Evolutionary conservation across 2,797 vertebrate genomes (phyloP).

Genomic region (Avahi laniger): DNA sequence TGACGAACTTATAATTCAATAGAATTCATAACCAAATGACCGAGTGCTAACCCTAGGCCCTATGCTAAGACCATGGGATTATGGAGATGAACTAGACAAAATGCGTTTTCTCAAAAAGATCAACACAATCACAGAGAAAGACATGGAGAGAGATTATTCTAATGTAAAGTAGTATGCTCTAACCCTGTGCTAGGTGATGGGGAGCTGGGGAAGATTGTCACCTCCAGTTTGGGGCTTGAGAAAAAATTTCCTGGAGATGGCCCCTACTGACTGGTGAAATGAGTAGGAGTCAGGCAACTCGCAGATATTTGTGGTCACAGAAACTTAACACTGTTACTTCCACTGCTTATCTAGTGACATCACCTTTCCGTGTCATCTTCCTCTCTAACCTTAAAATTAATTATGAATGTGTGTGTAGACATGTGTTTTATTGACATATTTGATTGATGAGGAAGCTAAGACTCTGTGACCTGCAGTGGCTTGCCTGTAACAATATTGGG

Average conservation of each 20-base stretch:
- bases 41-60: background rate
- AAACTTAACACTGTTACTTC: background rate
- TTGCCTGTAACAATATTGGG: background rate
- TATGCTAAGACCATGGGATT: background rate
- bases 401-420: background rate
- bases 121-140: conserved; percentile 12
- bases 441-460: conserved; percentile 30
- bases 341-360: background rate
- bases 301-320: background rate
- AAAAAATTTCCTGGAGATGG: background rate
- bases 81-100: background rate
- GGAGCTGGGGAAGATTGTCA: background rate
- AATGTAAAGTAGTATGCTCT: background rate
- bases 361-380: background rate
- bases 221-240: background rate
- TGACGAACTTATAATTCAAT: background rate
- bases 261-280: background rate
- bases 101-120: conserved; percentile 34
- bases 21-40: background rate
- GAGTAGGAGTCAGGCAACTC: background rate
- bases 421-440: background rate
- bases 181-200: background rate
- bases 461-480: background rate
- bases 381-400: background rate
- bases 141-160: background rate